These are phyloP conservation scores for Rhaphigaster nebulosa DNA, from an alignment of 2,888 invertebrate species.

Conservation along the genomic window DNA sequence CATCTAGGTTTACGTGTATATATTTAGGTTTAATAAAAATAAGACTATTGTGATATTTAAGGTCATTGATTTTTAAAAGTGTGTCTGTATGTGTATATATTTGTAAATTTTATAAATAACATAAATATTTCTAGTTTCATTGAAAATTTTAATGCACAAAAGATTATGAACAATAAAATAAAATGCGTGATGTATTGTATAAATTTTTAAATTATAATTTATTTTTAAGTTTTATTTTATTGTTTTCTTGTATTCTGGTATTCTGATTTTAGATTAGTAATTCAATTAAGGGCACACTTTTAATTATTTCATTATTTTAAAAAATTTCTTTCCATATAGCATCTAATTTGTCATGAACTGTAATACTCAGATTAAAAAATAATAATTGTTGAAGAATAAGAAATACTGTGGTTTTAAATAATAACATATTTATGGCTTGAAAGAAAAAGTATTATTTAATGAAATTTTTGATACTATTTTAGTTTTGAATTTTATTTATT, in stretches of 20 bases:
- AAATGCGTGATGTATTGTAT: slow-evolving; percentile 5
- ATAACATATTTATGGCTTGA: neutral
- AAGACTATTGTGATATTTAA: slow-evolving; percentile 49
- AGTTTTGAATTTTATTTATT: neutral
- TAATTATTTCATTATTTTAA: neutral
- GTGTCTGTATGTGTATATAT: slow-evolving; percentile 44
- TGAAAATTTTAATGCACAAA: slow-evolving; percentile 35
- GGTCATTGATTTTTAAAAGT: slow-evolving; percentile 25
- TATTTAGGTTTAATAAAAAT: slow-evolving; percentile 19
- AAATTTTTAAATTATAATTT: slow-evolving; percentile 4
- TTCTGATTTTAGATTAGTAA: neutral
- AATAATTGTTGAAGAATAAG: neutral
- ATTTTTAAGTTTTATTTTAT: slow-evolving; percentile 30
- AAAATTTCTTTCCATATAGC: neutral
- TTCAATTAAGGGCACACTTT: slow-evolving; percentile 16
- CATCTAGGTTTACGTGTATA: slow-evolving; percentile 18
- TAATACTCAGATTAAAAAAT: neutral
- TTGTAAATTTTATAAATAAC: slow-evolving; percentile 37
- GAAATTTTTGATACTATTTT: neutral
- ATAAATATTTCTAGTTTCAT: slow-evolving; percentile 13
- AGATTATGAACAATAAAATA: neutral
- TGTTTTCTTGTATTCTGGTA: too few relatives aligned
- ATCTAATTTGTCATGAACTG: neutral
- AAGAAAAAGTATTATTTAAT: neutral
- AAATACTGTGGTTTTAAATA: neutral